phyloP scores from a whole-genome alignment of 2,113 vertebrate genomes.

The Cynoglossus semilaevis region DNA sequence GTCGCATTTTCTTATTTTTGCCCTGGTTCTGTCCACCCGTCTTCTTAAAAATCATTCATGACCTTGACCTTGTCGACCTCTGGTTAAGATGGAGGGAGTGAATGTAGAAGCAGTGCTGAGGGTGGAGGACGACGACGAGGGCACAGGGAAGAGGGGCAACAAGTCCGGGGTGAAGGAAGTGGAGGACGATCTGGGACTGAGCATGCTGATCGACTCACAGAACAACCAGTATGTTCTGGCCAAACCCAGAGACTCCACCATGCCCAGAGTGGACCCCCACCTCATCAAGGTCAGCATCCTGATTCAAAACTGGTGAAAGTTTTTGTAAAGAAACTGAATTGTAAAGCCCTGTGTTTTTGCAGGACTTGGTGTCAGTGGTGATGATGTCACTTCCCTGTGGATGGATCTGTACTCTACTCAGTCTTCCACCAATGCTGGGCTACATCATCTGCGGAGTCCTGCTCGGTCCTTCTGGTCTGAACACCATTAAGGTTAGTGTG shows the following conservation, averaged over 20 bases:
- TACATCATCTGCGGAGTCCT: constrained; percentile 94
- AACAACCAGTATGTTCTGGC: constrained; percentile 98
- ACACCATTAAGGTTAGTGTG: constrained; percentile 89
- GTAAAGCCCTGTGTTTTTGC: constrained; percentile 11
- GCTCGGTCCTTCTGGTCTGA: constrained; percentile 92
- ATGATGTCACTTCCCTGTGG: constrained; percentile 94
- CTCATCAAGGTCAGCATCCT: constrained; percentile 86
- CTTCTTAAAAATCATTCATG: too few relatives aligned
- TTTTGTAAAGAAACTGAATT: background rate
- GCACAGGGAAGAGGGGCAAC: constrained; percentile 84
- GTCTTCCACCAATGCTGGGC: constrained; percentile 96
- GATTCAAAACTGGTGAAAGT: background rate
- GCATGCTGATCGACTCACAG: constrained; percentile 98
- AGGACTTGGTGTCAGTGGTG: constrained; percentile 94
- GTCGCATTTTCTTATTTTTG: too few relatives aligned
- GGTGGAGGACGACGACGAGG: constrained; percentile 91
- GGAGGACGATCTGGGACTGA: constrained; percentile 89
- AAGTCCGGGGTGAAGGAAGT: constrained; percentile 78
- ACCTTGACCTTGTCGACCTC: background rate
- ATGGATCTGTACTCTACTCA: constrained; percentile 87
- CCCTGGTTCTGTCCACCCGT: too few relatives aligned
- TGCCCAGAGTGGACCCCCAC: constrained; percentile 92
- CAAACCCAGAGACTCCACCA: constrained; percentile 93
- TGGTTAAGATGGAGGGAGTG: constrained; percentile 86
- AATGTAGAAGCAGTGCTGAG: constrained; percentile 96